Percentiles rank a stretch among this genome's conserved stretches.
Evolutionary conservation across 2,113 vertebrate genomes (phyloP).

Genomic region (Tyto alba): DNA sequence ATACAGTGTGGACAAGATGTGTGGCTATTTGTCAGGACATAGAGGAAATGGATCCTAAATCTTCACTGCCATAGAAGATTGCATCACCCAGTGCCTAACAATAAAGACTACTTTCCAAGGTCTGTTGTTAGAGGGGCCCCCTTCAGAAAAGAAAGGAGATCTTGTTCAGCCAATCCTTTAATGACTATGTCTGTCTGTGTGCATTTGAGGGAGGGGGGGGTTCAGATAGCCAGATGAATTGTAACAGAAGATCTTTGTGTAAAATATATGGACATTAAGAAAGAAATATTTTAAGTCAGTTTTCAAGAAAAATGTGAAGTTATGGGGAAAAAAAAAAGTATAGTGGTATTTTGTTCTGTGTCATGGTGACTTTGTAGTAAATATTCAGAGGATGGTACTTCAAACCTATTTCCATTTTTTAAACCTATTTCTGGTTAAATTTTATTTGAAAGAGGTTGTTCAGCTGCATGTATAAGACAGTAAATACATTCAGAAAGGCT

Average conservation of each 20-base stretch:
- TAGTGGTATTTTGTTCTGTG: neutral
- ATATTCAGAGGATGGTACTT: neutral
- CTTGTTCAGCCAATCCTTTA: slow-evolving; percentile 52
- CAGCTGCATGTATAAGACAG: neutral
- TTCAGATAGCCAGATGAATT: slow-evolving; percentile 12
- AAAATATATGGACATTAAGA: neutral
- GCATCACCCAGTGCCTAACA: neutral
- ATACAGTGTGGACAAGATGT: neutral
- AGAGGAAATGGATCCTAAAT: neutral
- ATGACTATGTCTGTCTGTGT: slow-evolving; percentile 15
- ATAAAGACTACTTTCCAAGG: neutral
- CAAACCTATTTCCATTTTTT: neutral
- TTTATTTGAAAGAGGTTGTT: neutral
- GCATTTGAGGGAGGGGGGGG: neutral
- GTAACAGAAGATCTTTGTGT: slow-evolving; percentile 59
- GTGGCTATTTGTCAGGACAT: neutral
- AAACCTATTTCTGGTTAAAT: neutral
- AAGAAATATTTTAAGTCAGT: neutral
- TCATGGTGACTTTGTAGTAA: neutral
- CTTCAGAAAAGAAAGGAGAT: slow-evolving; percentile 44
- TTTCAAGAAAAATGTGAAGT: neutral
- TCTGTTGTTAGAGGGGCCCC: neutral
- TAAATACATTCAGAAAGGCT: neutral
- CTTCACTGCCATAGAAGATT: neutral
- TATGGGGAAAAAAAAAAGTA: neutral